A percentile compares a stretch with the other conserved stretches of the same genome.
phyloP scores from a whole-genome alignment of 2,888 invertebrate species.

The Caenorhabditis wallacei region DNA sequence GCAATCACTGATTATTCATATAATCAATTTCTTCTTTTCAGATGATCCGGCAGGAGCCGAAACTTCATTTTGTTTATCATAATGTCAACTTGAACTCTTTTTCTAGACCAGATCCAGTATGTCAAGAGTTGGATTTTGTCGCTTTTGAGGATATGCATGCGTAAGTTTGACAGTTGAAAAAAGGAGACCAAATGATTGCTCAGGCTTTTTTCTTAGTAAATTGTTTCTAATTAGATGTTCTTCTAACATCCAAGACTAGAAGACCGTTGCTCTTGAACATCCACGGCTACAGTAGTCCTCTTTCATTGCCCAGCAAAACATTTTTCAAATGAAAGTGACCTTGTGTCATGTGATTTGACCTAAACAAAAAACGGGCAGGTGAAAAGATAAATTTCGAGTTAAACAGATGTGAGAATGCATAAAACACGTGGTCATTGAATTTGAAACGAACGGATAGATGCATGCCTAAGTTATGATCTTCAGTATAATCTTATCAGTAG shows the following conservation, averaged over 20 bases:
- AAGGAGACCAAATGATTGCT: no score
- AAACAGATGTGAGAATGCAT: not conserved
- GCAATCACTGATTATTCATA: not conserved
- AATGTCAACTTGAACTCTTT: constrained; percentile 40
- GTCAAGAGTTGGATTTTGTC: constrained; percentile 47
- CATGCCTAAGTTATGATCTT: no score
- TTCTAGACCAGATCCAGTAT: constrained; percentile 17
- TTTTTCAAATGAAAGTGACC: not conserved
- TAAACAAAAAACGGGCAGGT: not conserved
- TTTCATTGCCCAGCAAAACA: no score
- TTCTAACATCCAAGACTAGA: no score
- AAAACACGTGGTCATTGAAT: not conserved
- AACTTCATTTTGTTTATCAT: constrained; percentile 42
- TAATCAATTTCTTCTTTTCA: not conserved
- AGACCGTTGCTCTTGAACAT: no score
- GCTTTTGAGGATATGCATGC: constrained; percentile 54
- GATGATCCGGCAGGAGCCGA: constrained; percentile 62
- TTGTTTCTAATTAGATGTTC: no score
- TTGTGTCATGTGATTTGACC: not conserved
- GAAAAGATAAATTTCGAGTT: not conserved
- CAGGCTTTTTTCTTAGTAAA: no score
- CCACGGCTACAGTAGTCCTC: no score
- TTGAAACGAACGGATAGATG: no score
- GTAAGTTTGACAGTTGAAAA: constrained; percentile 20
- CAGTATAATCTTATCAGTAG: no score